phyloP scores from a whole-genome alignment of 2,888 invertebrate genomes.

The Eupithecia abbreviata region DNA sequence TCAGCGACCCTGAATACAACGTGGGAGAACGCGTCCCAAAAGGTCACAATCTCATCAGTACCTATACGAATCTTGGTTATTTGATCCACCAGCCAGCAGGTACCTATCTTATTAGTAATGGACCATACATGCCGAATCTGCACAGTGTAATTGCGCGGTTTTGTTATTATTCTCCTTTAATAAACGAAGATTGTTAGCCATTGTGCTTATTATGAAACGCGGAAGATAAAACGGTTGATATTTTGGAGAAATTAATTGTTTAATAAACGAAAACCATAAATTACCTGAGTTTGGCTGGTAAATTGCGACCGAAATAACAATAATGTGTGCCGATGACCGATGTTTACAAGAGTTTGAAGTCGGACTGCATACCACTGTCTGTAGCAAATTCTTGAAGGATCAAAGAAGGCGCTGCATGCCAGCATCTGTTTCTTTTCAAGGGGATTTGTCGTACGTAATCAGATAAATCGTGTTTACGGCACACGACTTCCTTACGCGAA shows the following conservation, averaged over 20 bases:
- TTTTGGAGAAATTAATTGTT: slow-evolving; percentile 36
- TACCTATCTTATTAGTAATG: background rate
- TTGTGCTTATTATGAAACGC: slow-evolving; percentile 15
- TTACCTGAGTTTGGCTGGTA: slow-evolving; percentile 51
- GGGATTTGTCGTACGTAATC: slow-evolving; percentile 71
- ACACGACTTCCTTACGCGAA: slow-evolving; percentile 66
- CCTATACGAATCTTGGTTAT: slow-evolving; percentile 46
- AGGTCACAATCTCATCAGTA: slow-evolving; percentile 54
- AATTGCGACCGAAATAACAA: slow-evolving; percentile 59
- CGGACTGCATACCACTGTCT: slow-evolving; percentile 55
- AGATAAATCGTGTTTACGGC: slow-evolving; percentile 67
- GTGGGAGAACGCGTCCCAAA: slow-evolving; percentile 60
- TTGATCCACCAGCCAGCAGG: slow-evolving; percentile 12
- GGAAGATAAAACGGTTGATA: slow-evolving; percentile 21
- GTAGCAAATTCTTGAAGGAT: slow-evolving; percentile 66
- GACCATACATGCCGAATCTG: slow-evolving; percentile 2
- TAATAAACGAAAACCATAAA: slow-evolving; percentile 45
- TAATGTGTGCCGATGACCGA: slow-evolving; percentile 61
- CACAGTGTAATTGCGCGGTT: slow-evolving; percentile 6
- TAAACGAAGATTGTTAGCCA: background rate
- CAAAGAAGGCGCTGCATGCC: slow-evolving; percentile 64
- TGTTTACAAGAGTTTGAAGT: slow-evolving; percentile 60
- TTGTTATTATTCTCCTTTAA: slow-evolving; percentile 20
- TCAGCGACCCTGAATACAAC: slow-evolving; percentile 74
- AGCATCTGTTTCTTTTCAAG: slow-evolving; percentile 70